Conservation (phyloP, 2,797 vertebrate species). For the Poliocrania exsul region DNA sequence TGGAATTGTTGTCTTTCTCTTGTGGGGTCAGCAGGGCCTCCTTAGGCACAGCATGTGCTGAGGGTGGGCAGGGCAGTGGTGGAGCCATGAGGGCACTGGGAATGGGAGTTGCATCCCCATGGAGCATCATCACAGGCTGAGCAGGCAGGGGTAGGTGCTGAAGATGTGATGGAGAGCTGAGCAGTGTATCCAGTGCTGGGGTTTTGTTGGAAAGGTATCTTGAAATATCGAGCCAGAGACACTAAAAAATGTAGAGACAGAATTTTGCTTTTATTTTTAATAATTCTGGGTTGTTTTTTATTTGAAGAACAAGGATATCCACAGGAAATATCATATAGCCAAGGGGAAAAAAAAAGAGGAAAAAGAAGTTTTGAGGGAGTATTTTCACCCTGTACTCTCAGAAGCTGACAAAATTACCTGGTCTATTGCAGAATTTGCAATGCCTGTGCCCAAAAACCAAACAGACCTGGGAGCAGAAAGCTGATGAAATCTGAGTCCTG, state of each 20-base stretch:
- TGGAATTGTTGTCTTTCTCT: neutral
- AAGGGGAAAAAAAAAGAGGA: neutral
- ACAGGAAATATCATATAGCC: neutral
- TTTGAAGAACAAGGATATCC: neutral
- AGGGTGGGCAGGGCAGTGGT: neutral
- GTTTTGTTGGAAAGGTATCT: neutral
- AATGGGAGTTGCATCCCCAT: neutral
- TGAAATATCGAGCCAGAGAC: neutral
- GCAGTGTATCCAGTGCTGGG: neutral
- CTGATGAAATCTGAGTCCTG: neutral
- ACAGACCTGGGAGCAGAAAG: neutral
- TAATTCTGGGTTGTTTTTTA: neutral
- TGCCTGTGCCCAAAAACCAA: neutral
- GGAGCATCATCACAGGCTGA: fast-evolving
- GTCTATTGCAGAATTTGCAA: neutral
- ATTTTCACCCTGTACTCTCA: neutral
- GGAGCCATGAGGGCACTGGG: fast-evolving
- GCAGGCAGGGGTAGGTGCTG: neutral
- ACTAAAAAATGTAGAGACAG: neutral
- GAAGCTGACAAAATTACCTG: neutral
- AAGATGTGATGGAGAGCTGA: neutral
- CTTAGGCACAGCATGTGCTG: fast-evolving
- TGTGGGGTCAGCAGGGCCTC: neutral
- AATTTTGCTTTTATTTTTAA: neutral
- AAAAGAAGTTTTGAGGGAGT: neutral